Evolutionary conservation across 2,797 vertebrate species (phyloP).

Genomic region (Florisuga fusca): DNA sequence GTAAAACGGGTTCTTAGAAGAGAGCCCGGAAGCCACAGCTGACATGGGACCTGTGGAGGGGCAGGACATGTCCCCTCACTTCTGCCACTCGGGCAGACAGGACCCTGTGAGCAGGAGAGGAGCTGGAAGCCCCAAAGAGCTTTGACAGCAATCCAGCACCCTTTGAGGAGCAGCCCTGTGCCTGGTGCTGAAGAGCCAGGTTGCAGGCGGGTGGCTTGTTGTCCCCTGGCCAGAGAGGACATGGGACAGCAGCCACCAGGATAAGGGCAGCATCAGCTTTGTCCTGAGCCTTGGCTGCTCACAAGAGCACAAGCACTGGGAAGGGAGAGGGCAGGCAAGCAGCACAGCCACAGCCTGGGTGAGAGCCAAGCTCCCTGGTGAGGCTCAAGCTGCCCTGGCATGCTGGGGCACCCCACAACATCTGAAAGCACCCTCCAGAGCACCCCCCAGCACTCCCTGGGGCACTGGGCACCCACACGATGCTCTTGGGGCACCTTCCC

Average conservation of each 20-base stretch:
- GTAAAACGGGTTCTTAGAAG: neutral
- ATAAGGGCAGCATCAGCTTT: neutral
- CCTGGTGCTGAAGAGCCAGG: accelerated
- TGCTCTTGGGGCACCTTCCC: slow-evolving; percentile 5
- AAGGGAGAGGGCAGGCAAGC: neutral
- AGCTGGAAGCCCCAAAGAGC: neutral
- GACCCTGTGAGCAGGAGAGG: neutral
- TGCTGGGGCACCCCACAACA: neutral
- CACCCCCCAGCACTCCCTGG: neutral
- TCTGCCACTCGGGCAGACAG: neutral
- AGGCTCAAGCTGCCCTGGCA: neutral
- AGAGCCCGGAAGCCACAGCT: neutral
- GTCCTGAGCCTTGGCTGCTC: neutral
- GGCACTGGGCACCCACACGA: neutral
- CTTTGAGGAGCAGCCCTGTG: accelerated
- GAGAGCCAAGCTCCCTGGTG: accelerated
- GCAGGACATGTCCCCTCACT: neutral
- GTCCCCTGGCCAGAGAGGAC: neutral
- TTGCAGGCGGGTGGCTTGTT: accelerated
- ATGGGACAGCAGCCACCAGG: neutral
- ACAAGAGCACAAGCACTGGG: neutral
- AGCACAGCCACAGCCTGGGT: neutral
- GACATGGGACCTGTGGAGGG: accelerated
- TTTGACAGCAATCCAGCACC: neutral
- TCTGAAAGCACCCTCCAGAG: too few species aligned